Evolutionary conservation across 2,797 vertebrate genomes (phyloP).

Genomic region (Chanos chanos): DNA sequence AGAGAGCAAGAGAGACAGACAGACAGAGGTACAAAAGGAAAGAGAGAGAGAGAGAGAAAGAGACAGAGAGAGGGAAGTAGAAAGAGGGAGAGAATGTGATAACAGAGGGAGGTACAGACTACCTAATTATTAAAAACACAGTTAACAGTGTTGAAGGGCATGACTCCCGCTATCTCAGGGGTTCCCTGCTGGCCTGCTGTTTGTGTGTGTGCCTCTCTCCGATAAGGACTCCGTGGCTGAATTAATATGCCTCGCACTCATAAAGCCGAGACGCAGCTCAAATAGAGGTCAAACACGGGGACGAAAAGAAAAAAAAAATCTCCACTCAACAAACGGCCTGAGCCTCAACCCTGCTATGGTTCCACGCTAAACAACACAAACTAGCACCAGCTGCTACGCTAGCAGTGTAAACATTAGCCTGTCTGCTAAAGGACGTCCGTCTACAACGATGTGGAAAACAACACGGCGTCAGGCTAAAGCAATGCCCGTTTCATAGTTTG

Average conservation of each 20-base stretch:
- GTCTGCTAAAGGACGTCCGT: no score
- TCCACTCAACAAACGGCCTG: not conserved
- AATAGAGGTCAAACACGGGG: constrained; percentile 18
- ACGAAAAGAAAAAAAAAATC: no score
- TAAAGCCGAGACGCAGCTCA: constrained; percentile 22
- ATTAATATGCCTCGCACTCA: constrained; percentile 36
- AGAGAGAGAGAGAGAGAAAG: constrained; percentile 4
- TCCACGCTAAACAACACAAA: not conserved
- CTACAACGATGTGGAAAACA: no score
- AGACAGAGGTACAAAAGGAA: no score
- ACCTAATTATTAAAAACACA: constrained; percentile 25
- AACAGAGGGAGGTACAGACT: constrained; percentile 5
- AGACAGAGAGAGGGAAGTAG: constrained; percentile 1
- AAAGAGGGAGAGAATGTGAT: constrained; percentile 15
- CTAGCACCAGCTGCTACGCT: no score
- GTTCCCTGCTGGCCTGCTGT: not conserved
- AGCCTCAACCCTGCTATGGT: not conserved
- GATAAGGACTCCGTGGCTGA: constrained; percentile 24
- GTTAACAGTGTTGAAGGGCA: constrained; percentile 32
- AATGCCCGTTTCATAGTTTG: no score
- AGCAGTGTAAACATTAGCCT: no score
- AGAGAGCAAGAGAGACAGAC: not conserved
- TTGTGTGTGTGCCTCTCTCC: constrained; percentile 8
- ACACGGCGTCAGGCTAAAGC: no score
- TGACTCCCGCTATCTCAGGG: constrained; percentile 14